These are phyloP conservation scores for Sturnira hondurensis DNA, from an alignment of 2,113 vertebrate genomes.

Conservation along the genomic window DNA sequence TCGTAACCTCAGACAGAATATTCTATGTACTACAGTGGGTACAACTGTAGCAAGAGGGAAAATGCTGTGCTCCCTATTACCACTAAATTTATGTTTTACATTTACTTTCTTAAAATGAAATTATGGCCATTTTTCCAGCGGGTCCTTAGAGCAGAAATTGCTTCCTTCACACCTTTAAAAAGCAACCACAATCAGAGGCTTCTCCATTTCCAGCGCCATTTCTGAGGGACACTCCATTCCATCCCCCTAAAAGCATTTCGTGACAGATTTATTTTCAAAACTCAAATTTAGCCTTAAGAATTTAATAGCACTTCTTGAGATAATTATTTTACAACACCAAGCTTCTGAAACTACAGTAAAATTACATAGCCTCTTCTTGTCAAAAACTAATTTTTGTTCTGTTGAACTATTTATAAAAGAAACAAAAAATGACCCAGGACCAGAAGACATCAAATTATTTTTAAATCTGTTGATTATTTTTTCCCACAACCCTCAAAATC, in stretches of 20 bases:
- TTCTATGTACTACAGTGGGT: background rate
- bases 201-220: background rate
- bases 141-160: background rate
- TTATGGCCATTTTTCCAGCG: background rate
- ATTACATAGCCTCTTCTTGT: background rate
- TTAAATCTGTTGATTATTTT: background rate
- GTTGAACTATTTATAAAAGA: background rate
- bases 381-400: background rate
- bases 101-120: slow-evolving; percentile 12
- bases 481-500: background rate
- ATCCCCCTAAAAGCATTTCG: background rate
- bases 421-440: background rate
- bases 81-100: background rate
- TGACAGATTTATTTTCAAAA: background rate
- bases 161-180: background rate
- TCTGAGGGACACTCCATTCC: background rate
- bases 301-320: background rate
- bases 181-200: background rate
- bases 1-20: background rate
- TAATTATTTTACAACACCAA: background rate
- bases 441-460: slow-evolving; percentile 15
- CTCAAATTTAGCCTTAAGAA: slow-evolving; percentile 8
- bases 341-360: background rate
- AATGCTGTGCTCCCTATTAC: background rate
- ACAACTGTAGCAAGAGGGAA: background rate